A percentile compares a stretch with the other conserved stretches of the same genome.
phyloP scores from a whole-genome alignment of 2,797 vertebrate genomes.

The Leucoraja ocellata region DNA sequence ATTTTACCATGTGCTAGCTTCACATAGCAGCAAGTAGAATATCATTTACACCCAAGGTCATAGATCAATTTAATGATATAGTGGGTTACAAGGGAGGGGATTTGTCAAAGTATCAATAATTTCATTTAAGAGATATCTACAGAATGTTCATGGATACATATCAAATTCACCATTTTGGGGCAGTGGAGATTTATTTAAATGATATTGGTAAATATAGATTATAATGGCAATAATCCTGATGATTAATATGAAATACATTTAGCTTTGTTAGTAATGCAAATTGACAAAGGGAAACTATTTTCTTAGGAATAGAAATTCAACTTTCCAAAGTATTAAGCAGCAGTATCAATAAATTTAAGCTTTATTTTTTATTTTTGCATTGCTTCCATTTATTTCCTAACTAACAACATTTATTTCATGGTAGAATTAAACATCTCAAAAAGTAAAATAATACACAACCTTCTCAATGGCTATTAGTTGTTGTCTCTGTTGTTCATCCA shows the following conservation, averaged over 20 bases:
- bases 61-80: too few relatives aligned
- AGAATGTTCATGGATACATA: neutral
- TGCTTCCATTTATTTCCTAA: neutral
- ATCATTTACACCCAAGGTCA: too few relatives aligned
- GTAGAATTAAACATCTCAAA: neutral
- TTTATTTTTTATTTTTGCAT: neutral
- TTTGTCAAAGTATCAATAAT: too few relatives aligned
- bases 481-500: slow-evolving; percentile 84
- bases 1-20: too few relatives aligned
- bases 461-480: slow-evolving; percentile 85
- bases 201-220: neutral
- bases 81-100: too few relatives aligned
- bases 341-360: neutral
- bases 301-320: neutral
- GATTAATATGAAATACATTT: neutral
- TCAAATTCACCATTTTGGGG: neutral
- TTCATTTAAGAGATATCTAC: too few relatives aligned
- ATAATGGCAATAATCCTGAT: neutral
- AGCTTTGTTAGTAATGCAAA: neutral
- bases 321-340: neutral
- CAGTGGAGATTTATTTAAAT: neutral
- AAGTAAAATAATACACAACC: slow-evolving; percentile 54
- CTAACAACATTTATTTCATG: neutral
- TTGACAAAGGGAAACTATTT: neutral
- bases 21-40: too few relatives aligned